These are phyloP conservation scores for Morone saxatilis DNA, from an alignment of 2,113 vertebrate genomes.

Conservation along the genomic window DNA sequence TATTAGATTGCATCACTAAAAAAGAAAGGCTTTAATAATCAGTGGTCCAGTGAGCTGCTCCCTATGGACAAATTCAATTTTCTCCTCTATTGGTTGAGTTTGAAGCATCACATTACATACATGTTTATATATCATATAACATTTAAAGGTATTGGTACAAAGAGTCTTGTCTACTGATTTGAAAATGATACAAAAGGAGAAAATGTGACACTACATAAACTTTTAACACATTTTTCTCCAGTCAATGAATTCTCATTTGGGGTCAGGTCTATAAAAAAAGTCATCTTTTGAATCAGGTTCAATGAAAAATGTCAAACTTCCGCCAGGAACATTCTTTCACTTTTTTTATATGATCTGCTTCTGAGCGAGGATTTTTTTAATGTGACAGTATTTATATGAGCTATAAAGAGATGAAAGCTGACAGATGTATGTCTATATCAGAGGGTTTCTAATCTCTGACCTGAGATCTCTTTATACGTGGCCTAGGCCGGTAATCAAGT, in stretches of 20 bases:
- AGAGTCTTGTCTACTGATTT: not conserved
- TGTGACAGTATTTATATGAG: constrained; percentile 14
- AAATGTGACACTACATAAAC: constrained; percentile 10
- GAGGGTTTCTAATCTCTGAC: constrained; percentile 30
- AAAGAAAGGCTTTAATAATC: constrained; percentile 2
- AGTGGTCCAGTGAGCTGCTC: not conserved
- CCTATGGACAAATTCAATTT: not conserved
- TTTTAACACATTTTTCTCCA: not conserved
- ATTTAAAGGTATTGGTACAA: not conserved
- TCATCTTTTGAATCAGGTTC: constrained; percentile 1
- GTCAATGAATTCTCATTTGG: constrained; percentile 5
- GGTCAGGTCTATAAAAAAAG: constrained; percentile 24
- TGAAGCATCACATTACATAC: not conserved
- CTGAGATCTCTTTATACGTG: not conserved
- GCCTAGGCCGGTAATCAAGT: not conserved
- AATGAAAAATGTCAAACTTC: not conserved
- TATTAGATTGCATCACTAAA: constrained; percentile 2
- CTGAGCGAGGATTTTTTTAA: constrained; percentile 9
- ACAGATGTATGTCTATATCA: constrained; percentile 40
- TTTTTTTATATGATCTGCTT: constrained; percentile 24
- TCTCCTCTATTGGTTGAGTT: not conserved
- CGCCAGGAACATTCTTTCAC: constrained; percentile 28
- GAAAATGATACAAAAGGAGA: not conserved
- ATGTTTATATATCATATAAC: not conserved
- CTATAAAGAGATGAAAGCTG: constrained; percentile 31